A percentile compares a stretch with the other conserved stretches of the same genome.
phyloP scores from a whole-genome alignment of 2,797 vertebrate species.

The Aselliscus stoliczkanus region DNA sequence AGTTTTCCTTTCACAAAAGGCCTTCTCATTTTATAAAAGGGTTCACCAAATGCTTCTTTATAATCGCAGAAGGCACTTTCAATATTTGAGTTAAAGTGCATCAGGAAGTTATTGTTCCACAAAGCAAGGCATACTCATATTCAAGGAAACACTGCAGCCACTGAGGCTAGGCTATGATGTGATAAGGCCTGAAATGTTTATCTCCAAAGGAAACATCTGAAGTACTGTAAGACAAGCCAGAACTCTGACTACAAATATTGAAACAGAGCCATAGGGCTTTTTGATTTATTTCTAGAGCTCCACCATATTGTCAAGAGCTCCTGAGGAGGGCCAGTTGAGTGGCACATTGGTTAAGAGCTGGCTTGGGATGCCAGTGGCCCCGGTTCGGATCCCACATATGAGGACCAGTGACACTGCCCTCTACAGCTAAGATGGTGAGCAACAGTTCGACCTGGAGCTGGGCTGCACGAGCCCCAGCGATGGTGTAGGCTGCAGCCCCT shows the following conservation, averaged over 20 bases:
- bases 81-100: constrained; percentile 4
- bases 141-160: not conserved
- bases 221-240: not conserved
- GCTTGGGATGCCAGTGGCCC: too few relatives aligned
- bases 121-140: not conserved
- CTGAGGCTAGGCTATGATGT: not conserved
- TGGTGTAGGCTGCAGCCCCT: too few relatives aligned
- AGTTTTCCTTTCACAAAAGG: not conserved
- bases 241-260: not conserved
- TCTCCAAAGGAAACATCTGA: not conserved
- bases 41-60: not conserved
- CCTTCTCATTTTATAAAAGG: constrained; percentile 20
- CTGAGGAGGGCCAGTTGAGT: too few relatives aligned
- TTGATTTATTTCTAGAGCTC: not conserved
- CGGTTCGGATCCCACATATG: too few relatives aligned
- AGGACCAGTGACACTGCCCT: too few relatives aligned
- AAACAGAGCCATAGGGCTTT: not conserved
- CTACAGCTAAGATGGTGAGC: too few relatives aligned
- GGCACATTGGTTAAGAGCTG: too few relatives aligned
- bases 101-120: not conserved
- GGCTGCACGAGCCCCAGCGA: too few relatives aligned
- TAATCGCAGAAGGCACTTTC: not conserved
- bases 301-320: not conserved
- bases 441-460: too few relatives aligned
- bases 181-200: not conserved